A percentile compares a stretch with the other conserved stretches of the same genome.
Conservation (phyloP, 2,888 invertebrate species). For the Sminthurinus aureus region DNA sequence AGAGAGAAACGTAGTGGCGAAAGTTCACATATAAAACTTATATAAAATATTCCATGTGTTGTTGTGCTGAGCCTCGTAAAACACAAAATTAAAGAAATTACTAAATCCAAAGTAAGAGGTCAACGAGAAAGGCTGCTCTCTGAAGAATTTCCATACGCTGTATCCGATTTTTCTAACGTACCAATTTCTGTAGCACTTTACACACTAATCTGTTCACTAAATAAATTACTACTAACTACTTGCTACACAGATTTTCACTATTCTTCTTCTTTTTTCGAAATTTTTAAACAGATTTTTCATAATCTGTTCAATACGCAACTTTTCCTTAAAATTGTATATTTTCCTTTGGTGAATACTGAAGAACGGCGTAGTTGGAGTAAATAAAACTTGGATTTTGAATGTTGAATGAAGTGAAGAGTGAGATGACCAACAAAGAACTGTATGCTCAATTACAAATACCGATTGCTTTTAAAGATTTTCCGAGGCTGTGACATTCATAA, state of each 20-base stretch:
- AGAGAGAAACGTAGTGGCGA: neutral
- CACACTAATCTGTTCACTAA: too few relatives aligned
- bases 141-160: too few relatives aligned
- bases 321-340: too few relatives aligned
- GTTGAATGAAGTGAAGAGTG: constrained; percentile 16
- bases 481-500: constrained; percentile 36
- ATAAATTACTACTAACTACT: too few relatives aligned
- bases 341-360: neutral
- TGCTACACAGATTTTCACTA: too few relatives aligned
- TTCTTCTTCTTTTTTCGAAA: too few relatives aligned
- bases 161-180: too few relatives aligned
- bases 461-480: constrained; percentile 49
- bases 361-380: constrained; percentile 13
- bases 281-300: too few relatives aligned
- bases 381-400: neutral
- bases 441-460: constrained; percentile 24
- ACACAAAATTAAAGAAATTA: neutral
- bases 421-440: constrained; percentile 35
- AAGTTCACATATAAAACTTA: neutral
- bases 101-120: too few relatives aligned
- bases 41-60: constrained; percentile 7
- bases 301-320: too few relatives aligned
- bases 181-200: too few relatives aligned
- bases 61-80: neutral
- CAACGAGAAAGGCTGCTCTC: too few relatives aligned